These are phyloP conservation scores for Hoplodrina ambigua DNA, from an alignment of 2,888 invertebrate genomes.

Conservation along the genomic window DNA sequence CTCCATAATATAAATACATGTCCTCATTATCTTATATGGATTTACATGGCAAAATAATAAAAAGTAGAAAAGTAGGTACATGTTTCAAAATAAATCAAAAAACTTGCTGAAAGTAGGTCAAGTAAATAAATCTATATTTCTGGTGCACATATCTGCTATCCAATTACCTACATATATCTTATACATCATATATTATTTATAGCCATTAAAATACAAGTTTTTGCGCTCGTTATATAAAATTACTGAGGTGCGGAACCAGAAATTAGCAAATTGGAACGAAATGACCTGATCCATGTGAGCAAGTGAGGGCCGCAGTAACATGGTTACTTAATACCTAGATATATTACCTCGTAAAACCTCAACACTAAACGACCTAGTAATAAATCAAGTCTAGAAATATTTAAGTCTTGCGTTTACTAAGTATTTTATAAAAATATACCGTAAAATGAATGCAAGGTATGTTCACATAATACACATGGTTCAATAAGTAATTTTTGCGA, in stretches of 20 bases:
- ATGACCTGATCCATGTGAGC: slow-evolving; percentile 66
- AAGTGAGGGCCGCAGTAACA: slow-evolving; percentile 39
- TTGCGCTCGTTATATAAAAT: slow-evolving; percentile 68
- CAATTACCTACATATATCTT: slow-evolving; percentile 36
- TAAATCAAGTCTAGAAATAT: slow-evolving; percentile 30
- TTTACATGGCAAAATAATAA: slow-evolving; percentile 21
- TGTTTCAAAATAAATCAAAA: slow-evolving; percentile 26
- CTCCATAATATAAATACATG: slow-evolving; percentile 10
- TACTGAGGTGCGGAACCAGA: slow-evolving; percentile 72
- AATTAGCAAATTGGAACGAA: slow-evolving; percentile 82
- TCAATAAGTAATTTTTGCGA: slow-evolving; percentile 17
- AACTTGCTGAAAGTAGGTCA: slow-evolving; percentile 34
- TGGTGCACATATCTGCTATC: slow-evolving; percentile 29
- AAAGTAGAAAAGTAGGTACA: slow-evolving; percentile 32
- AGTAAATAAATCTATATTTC: slow-evolving; percentile 48
- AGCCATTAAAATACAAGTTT: slow-evolving; percentile 51
- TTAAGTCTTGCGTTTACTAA: slow-evolving; percentile 10
- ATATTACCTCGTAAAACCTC: slow-evolving; percentile 21
- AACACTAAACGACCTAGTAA: slow-evolving; percentile 11
- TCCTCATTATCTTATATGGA: slow-evolving; percentile 7
- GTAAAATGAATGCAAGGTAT: slow-evolving; percentile 23
- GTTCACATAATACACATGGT: slow-evolving; percentile 23
- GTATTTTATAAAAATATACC: slow-evolving; percentile 37
- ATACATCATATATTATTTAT: slow-evolving; percentile 51
- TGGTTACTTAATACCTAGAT: slow-evolving; percentile 21